These are phyloP conservation scores for Raja brachyura DNA, from an alignment of 2,113 vertebrate genomes.

Conservation along the genomic window DNA sequence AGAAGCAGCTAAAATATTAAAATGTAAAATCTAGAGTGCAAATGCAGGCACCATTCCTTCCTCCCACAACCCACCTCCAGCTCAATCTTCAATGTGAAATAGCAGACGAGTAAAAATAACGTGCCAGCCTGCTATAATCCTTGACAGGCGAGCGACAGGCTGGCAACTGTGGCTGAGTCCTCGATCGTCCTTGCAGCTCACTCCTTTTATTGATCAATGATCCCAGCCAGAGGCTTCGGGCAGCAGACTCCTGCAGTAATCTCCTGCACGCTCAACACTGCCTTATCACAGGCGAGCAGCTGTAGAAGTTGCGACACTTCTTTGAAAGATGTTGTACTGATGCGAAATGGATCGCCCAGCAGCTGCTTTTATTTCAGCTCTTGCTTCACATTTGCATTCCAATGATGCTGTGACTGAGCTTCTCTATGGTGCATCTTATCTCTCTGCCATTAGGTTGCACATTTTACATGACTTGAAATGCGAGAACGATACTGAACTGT, in stretches of 20 bases:
- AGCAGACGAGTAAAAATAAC: not conserved
- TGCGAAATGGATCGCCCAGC: not conserved
- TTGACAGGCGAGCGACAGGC: slow-evolving; percentile 4
- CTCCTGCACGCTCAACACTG: no score
- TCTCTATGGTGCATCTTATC: not conserved
- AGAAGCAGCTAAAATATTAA: not conserved
- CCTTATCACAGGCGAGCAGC: slow-evolving; percentile 31
- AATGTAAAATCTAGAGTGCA: not conserved
- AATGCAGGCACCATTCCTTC: not conserved
- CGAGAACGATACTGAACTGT: not conserved
- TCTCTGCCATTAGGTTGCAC: not conserved
- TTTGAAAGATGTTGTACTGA: not conserved
- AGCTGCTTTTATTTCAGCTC: not conserved
- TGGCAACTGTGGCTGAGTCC: not conserved
- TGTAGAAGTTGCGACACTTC: not conserved
- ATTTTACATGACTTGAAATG: not conserved
- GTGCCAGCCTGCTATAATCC: not conserved
- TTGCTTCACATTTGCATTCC: slow-evolving; percentile 13
- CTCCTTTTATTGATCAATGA: slow-evolving; percentile 17
- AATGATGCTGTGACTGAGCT: not conserved
- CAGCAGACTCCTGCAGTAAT: not conserved
- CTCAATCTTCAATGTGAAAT: not conserved
- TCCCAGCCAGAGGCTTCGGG: not conserved
- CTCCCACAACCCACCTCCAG: no score
- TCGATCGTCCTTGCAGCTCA: not conserved